Percentiles rank a stretch among this genome's conserved stretches.
These are phyloP conservation scores for Cyanoliseus patagonus DNA, from an alignment of 2,113 vertebrate species.

Conservation along the genomic window DNA sequence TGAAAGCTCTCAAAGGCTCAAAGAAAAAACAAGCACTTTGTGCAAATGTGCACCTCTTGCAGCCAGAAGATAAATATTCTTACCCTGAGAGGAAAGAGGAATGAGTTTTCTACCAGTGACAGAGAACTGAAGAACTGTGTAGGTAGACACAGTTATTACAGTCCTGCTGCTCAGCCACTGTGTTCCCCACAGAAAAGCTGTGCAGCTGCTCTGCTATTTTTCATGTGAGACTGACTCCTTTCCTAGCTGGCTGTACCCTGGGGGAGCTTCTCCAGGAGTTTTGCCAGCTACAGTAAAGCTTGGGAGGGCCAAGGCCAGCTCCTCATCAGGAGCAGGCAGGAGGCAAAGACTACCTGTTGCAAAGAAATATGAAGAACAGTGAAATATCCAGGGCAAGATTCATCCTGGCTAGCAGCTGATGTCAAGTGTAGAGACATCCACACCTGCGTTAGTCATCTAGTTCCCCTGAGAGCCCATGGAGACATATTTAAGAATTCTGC, in stretches of 20 bases:
- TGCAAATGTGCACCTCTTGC: neutral
- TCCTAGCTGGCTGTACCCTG: neutral
- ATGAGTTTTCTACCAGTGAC: neutral
- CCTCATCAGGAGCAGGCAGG: neutral
- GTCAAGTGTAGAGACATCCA: neutral
- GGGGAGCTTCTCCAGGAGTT: neutral
- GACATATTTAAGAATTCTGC: neutral
- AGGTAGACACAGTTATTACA: neutral
- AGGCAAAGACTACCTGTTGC: neutral
- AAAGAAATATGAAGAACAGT: neutral
- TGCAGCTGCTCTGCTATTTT: slow-evolving; percentile 36
- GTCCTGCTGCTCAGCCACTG: neutral
- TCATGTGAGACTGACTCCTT: neutral
- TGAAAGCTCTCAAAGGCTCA: neutral
- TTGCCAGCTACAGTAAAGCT: neutral
- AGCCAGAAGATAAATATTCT: neutral
- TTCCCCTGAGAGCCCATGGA: neutral
- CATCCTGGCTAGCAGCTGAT: neutral
- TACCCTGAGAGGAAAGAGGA: neutral
- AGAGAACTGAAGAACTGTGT: neutral
- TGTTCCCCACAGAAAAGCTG: neutral
- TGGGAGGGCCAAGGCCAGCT: neutral
- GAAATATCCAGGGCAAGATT: neutral
- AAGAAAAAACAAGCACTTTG: neutral
- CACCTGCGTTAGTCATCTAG: neutral